Evolutionary conservation across 2,888 invertebrate genomes (phyloP), one percentile per base, ranked within the genome.

Genomic region (Furcula furcula): DNA sequence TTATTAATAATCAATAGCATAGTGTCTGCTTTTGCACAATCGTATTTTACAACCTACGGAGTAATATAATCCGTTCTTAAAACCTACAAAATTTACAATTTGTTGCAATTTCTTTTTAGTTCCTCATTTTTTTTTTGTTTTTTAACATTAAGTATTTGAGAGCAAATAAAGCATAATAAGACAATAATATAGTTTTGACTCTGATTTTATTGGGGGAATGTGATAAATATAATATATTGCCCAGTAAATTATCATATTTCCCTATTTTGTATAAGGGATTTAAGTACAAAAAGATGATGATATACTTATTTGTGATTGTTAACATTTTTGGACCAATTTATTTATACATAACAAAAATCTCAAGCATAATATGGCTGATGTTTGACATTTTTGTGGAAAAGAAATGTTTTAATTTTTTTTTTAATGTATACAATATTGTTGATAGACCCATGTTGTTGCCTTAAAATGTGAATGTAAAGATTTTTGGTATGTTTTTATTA

Each of bases 361-460:
- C 81, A 77, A 74, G 69, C 70, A 60, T 50, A 65, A 65, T 56
- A 86, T 87, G 87, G 87, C 87, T 87, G 87, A 81, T 75, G 73
- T 68, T 77, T 78, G 87, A 86, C 71, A 82, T 86, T 86, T 87
- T 86, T 86, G 77, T 58, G 31, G 46, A 51, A 18, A 28, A 18
- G 11, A 27, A 16, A 16, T 16, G 16, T 16, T 9, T 27, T 28
- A 37, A 21, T 33, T 29, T 45, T 32, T 44, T 41, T 40, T 41
- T 35, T 44, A 40, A 30, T 33, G 16, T 29, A 18, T 32, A 10
- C 28, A 48, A 52, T 15, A 27, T 15, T 2, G 6, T 18, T 4
- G 13, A 3, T 11, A 10, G 10, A n/a, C 65, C 64, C 52, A 68
- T 55, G 56, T 67, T 53, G 75, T 72, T 78, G 83, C 84, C 85